Conservation (phyloP, 1,140 invertebrate genomes). For the Ceratina calcarata region DNA sequence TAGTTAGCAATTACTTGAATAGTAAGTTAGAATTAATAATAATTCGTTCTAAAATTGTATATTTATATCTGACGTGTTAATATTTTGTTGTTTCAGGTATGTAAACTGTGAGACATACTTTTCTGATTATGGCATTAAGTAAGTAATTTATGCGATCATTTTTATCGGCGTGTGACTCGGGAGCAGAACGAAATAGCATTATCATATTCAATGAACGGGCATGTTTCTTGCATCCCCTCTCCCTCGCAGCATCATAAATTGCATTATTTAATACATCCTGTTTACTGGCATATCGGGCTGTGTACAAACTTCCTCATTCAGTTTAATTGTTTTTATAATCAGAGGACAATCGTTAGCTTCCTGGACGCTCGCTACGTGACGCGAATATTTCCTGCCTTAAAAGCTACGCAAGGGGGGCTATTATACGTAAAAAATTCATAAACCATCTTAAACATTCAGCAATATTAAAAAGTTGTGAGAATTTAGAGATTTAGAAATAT, state of each 20-base stretch:
- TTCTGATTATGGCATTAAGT: conserved; percentile 10
- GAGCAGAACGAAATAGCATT: background rate
- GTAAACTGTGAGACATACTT: conserved; percentile 38
- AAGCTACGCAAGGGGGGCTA: too few species aligned
- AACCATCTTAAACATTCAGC: too few species aligned
- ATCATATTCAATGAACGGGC: conserved; percentile 22
- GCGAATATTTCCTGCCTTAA: background rate
- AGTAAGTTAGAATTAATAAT: conserved; percentile 2
- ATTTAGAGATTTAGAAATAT: too few species aligned
- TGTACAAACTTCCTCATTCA: conserved; percentile 39
- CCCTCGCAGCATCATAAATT: background rate
- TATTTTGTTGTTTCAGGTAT: conserved; percentile 52
- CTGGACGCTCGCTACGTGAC: background rate
- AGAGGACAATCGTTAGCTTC: conserved; percentile 15
- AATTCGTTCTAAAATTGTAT: background rate
- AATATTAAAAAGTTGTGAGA: too few species aligned
- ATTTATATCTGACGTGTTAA: conserved; percentile 1
- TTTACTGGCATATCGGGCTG: background rate
- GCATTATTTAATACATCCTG: conserved; percentile 28
- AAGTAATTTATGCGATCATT: conserved; percentile 52
- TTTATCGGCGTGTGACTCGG: conserved; percentile 1
- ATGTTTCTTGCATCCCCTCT: conserved; percentile 10
- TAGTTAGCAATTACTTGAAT: background rate
- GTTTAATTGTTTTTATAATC: conserved; percentile 9
- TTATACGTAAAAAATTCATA: too few species aligned